These are phyloP conservation scores for Furnarius figulus DNA, from an alignment of 2,113 vertebrate species.

Conservation along the genomic window DNA sequence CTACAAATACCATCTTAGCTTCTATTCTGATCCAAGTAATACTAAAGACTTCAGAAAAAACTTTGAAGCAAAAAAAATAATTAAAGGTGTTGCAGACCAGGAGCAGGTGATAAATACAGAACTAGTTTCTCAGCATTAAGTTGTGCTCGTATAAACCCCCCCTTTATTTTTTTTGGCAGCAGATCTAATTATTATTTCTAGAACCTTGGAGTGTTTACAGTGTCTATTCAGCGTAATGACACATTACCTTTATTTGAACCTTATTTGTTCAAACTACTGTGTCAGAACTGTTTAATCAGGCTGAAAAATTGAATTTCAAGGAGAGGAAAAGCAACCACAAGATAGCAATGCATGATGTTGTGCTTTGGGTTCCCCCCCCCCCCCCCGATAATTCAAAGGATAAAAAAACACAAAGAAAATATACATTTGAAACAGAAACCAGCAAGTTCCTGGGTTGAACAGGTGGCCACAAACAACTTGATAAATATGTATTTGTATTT, in stretches of 20 bases:
- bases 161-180: neutral
- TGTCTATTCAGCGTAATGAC: neutral
- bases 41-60: neutral
- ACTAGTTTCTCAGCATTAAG: neutral
- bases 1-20: neutral
- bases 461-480: neutral
- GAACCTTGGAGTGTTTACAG: neutral
- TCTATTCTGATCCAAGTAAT: neutral
- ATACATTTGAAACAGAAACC: neutral
- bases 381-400: neutral
- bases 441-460: neutral
- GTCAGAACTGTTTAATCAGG: neutral
- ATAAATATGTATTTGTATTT: neutral
- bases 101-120: neutral
- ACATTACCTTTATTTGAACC: neutral
- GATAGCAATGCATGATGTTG: rapidly evolving
- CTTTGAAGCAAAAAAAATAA: neutral
- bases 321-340: neutral
- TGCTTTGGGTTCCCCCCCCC: neutral
- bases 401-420: neutral
- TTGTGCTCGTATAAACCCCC: neutral
- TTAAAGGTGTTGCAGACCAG: neutral
- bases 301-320: neutral
- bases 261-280: neutral
- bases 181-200: neutral